These are phyloP conservation scores for Taphrorychus bicolor DNA, from an alignment of 2,888 invertebrate genomes.

Conservation along the genomic window DNA sequence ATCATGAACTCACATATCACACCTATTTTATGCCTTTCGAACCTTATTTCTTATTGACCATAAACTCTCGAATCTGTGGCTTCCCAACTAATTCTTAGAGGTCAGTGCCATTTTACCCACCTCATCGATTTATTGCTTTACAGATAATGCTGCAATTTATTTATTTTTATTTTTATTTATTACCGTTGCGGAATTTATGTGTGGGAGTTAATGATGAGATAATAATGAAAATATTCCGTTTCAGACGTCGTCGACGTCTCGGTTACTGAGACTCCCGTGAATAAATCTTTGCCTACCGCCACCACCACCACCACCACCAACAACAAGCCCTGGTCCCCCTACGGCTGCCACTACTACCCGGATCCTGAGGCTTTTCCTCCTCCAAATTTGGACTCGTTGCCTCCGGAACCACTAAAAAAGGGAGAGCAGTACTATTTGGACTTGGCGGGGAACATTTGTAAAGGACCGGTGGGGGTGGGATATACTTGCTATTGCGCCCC, in stretches of 20 bases:
- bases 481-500: slow-evolving; percentile 94
- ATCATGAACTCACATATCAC: too few species aligned
- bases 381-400: slow-evolving; percentile 84
- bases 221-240: slow-evolving; percentile 35
- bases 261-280: slow-evolving; percentile 25
- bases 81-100: neutral
- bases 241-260: slow-evolving; percentile 42
- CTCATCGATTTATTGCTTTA: neutral
- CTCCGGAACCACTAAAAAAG: slow-evolving; percentile 81
- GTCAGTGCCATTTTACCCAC: neutral
- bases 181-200: neutral
- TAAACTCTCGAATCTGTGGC: neutral
- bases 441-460: slow-evolving; percentile 92
- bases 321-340: slow-evolving; percentile 78
- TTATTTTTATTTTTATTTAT: too few species aligned
- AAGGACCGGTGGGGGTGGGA: slow-evolving; percentile 94
- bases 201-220: neutral
- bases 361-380: slow-evolving; percentile 85
- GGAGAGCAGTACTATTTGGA: slow-evolving; percentile 96
- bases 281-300: neutral
- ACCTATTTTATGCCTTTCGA: too few species aligned
- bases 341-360: slow-evolving; percentile 90
- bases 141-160: neutral
- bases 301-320: slow-evolving; percentile 3
- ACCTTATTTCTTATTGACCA: too few species aligned